Evolutionary conservation across 2,888 invertebrate species (phyloP).

Genomic region (Philonicus albiceps): DNA sequence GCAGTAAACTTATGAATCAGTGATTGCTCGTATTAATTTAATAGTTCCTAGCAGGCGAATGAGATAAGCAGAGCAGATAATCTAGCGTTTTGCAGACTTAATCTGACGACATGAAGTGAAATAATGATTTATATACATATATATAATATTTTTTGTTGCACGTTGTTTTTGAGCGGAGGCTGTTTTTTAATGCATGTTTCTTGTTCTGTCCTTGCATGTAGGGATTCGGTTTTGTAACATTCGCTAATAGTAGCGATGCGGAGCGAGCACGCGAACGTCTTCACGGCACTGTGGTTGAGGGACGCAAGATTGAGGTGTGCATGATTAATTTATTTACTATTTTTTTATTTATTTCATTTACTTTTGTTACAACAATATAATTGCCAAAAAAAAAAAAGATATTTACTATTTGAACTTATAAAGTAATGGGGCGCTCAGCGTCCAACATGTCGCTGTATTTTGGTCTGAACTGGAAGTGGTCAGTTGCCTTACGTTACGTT

Average conservation of each 20-base stretch:
- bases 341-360: constrained; percentile 39
- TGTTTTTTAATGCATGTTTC: constrained; percentile 83
- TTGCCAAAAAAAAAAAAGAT: neutral
- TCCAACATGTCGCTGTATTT: constrained; percentile 26
- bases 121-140: constrained; percentile 54
- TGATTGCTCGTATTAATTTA: constrained; percentile 23
- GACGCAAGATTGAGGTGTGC: constrained; percentile 99
- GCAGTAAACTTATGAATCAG: constrained; percentile 16
- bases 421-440: constrained; percentile 4
- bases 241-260: constrained; percentile 99
- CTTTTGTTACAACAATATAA: constrained; percentile 29
- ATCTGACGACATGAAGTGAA: constrained; percentile 41
- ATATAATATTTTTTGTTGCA: constrained; percentile 77
- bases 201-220: constrained; percentile 95
- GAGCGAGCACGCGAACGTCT: constrained; percentile 99
- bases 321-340: constrained; percentile 66
- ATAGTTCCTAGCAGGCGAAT: constrained; percentile 31
- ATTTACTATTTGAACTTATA: constrained; percentile 44
- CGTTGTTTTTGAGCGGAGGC: constrained; percentile 79
- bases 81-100: constrained; percentile 43
- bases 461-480: constrained; percentile 31
- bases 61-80: constrained; percentile 18
- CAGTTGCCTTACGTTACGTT: constrained; percentile 13
- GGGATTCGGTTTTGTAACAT: constrained; percentile 99
- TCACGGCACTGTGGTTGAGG: constrained; percentile 99